Base-by-base conservation (phyloP, 1,140 invertebrate genomes). In the Sipha flava region DNA sequence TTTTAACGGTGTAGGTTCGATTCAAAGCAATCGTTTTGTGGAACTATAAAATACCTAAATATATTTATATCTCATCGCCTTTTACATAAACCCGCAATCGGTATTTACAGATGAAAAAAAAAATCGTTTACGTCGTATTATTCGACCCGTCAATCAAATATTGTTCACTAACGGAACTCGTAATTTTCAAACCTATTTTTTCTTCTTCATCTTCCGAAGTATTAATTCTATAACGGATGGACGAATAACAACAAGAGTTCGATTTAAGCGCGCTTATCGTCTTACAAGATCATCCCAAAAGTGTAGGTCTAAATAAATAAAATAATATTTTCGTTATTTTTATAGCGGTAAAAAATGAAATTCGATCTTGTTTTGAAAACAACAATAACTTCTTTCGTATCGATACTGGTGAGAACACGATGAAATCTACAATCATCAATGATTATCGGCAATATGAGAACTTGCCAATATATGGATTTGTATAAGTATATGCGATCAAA, bases 121-220 rank as follows among this genome's bases (percentile, higher is more conserved):
- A 4, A 40, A 43, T 43, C 3, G 40, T 43, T 43, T 49, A n/a
- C 47, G 2, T 66, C 47, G 29, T n/a, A n/a, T 70, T 47, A 18
- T 47, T 47, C 66, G 23, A 70, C 66, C 66, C 26, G 52, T 77
- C 73, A 77, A 77, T 77, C 73, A 75, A 75, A 52, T 37, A 31
- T 34, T 49, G 37, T 18, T 23, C 16, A 34, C 70, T 70, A 52
- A 77, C 73, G 73, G 73, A 43, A 77, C 73, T 40, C 49, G n/a
- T 77, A 59, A 77, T 54, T 77, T 77, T n/a, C 21, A 12, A 70
- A 26, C 49, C 34, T n/a, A n/a, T 34, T 2, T 77, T 40, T 54
- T 12, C 37, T 64, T 75, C 10, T 77, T 52, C 21, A 9, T 18
- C 26, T 34, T 37, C 3, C 6, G 1, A 29, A 43, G 23, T 18